phyloP scores from a whole-genome alignment of 2,113 vertebrate genomes.

The Dinomys branickii region DNA sequence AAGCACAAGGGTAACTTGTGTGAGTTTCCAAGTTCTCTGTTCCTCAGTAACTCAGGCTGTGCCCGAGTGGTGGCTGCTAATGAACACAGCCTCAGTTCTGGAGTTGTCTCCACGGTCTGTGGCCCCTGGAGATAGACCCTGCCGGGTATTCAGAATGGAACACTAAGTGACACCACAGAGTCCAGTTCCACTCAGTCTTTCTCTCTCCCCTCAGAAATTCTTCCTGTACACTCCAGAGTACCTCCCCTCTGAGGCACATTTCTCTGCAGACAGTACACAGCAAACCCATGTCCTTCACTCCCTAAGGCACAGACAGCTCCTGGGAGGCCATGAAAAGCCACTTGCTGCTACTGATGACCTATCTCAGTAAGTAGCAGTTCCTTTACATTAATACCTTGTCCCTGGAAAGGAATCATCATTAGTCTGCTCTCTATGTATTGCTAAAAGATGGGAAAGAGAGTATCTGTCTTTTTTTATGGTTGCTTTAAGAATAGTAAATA shows the following conservation, averaged over 20 bases:
- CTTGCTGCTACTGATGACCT: background rate
- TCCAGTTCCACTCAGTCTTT: background rate
- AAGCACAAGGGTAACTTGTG: slow-evolving; percentile 26
- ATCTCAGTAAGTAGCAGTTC: background rate
- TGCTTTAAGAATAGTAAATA: background rate
- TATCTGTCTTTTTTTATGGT: background rate
- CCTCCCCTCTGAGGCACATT: background rate
- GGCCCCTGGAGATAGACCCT: background rate
- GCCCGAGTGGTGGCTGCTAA: background rate
- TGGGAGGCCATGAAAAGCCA: background rate
- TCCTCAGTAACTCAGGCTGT: slow-evolving; percentile 25
- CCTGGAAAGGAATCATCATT: background rate
- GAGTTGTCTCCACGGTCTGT: background rate
- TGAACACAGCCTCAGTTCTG: background rate
- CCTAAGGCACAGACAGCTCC: background rate
- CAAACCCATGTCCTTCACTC: background rate
- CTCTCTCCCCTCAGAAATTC: background rate
- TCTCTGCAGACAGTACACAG: background rate
- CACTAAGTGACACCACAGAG: background rate
- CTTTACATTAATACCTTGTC: background rate
- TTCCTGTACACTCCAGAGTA: background rate
- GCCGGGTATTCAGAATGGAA: background rate
- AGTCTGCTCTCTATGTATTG: background rate
- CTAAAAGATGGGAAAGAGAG: background rate
- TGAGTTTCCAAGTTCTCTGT: slow-evolving; percentile 34